A percentile compares a stretch with the other conserved stretches of the same genome.
These are phyloP conservation scores for Schmidtea mediterranea DNA, from an alignment of 1,140 invertebrate species.

Conservation along the genomic window DNA sequence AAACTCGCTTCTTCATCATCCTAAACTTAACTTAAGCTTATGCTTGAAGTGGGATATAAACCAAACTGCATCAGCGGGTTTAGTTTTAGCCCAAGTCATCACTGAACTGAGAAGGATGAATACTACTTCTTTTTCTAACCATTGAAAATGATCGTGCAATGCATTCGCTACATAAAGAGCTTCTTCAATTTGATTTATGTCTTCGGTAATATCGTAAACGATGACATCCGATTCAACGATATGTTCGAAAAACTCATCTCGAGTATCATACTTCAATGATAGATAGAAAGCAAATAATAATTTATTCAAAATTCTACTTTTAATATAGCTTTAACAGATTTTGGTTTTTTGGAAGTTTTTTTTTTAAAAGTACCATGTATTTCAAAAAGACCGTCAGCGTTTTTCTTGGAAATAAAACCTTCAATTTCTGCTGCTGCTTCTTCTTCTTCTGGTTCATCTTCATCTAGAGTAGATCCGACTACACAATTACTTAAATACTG, in stretches of 20 bases:
- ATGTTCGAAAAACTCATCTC: conserved; percentile 23
- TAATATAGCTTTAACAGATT: background rate
- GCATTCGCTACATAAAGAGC: conserved; percentile 16
- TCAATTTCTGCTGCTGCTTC: conserved; percentile 27
- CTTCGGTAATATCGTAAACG: conserved; percentile 27
- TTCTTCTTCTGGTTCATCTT: conserved; percentile 21
- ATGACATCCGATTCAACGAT: conserved; percentile 26
- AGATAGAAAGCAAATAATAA: background rate
- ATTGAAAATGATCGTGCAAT: conserved; percentile 22
- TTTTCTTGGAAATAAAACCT: conserved; percentile 27
- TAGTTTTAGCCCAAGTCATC: conserved; percentile 28
- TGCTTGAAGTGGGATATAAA: background rate
- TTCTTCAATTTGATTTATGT: conserved; percentile 26
- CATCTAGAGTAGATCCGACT: conserved; percentile 15
- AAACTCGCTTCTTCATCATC: conserved; percentile 31
- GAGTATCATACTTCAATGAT: conserved; percentile 17
- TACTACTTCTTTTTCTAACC: conserved; percentile 24
- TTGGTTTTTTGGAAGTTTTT: conserved; percentile 14
- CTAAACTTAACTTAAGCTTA: conserved; percentile 11
- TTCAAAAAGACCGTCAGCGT: conserved; percentile 21
- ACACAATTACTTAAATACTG: conserved; percentile 24
- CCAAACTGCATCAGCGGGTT: conserved; percentile 20
- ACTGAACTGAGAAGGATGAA: conserved; percentile 26
- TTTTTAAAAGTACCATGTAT: conserved; percentile 19
- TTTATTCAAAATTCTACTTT: conserved; percentile 12